Conservation (phyloP, 1,140 invertebrate species). For the Cotesia chilonis region DNA sequence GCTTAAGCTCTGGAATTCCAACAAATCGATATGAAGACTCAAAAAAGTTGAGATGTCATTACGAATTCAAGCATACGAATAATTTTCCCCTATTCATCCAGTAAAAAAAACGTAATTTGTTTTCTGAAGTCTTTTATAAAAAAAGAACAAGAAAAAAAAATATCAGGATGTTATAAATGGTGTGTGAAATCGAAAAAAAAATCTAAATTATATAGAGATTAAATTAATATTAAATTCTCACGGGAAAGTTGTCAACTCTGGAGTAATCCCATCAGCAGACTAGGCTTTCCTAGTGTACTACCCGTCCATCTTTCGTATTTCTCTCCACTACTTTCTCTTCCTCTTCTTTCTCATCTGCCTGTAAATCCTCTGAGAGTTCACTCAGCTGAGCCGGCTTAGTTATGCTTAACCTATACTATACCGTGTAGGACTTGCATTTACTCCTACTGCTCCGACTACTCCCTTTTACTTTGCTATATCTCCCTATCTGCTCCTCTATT, state of each 20-base stretch:
- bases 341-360: constrained; percentile 11
- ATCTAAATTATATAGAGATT: background rate
- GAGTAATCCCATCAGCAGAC: constrained; percentile 23
- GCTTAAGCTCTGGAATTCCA: too few species aligned
- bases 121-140: too few species aligned
- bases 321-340: constrained; percentile 3
- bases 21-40: too few species aligned
- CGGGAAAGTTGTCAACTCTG: constrained; percentile 26
- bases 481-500: too few species aligned
- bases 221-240: constrained; percentile 18
- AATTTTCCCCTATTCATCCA: too few species aligned
- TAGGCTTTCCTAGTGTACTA: constrained; percentile 3
- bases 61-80: too few species aligned
- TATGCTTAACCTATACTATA: constrained; percentile 40
- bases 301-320: constrained; percentile 3
- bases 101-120: too few species aligned
- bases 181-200: constrained; percentile 2
- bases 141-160: too few species aligned
- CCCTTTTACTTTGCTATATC: too few species aligned
- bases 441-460: background rate
- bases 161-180: background rate
- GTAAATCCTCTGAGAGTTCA: constrained; percentile 39
- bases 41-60: too few species aligned
- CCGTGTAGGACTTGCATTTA: background rate
- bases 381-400: constrained; percentile 44